Base-by-base conservation (phyloP, 1,140 invertebrate genomes). In the Cyphomyrmex costatus region DNA sequence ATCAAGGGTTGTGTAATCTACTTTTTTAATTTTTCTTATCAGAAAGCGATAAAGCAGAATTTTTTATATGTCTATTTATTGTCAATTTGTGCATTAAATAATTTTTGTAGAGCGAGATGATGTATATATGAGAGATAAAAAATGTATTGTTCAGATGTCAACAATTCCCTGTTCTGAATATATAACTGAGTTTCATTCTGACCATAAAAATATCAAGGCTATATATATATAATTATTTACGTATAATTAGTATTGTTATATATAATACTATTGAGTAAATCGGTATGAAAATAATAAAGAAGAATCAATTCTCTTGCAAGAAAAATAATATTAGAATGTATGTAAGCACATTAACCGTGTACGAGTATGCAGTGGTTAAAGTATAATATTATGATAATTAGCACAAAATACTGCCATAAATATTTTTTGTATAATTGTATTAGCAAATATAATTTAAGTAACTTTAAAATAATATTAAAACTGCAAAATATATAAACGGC, bases 361-460 rank as follows among this genome's bases (percentile, higher is more conserved):
- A 14, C 36, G 1, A 24, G 1, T 30, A 56, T 33, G 19, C 24
- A 33, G 3, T 21, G 3, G 10, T 3, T 33, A 56, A 3, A 33
- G 2, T 10, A 33, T 36, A 36, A 1, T 24, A 6, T 36, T 53
- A 16, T 58, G 5, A 56, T 33, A n/a, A 36, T 74, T 56, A 73
- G 27, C 49, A 73, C 58, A 58, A 36, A 36, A 3, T 78, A 78
- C 76, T 78, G 76, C 76, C 58, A 78, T 30, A 36, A 65, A 4
- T 76, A 36, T 76, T 24, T 74, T 53, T 36, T 60, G 14, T 60
- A 76, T 58, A 24, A 14, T 58, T 74, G 3, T 21, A 76, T 36
- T 14, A 21, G 2, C 1, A 12, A 16, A 68, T 49, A 16, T 30
- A 56, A 7, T 36, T 49, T 49, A 74, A 36, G 1, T 24, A 7